Evolutionary conservation across 1,140 invertebrate genomes (phyloP), one percentile per base, ranked within the genome.

Genomic region (Drosophila ironensis): DNA sequence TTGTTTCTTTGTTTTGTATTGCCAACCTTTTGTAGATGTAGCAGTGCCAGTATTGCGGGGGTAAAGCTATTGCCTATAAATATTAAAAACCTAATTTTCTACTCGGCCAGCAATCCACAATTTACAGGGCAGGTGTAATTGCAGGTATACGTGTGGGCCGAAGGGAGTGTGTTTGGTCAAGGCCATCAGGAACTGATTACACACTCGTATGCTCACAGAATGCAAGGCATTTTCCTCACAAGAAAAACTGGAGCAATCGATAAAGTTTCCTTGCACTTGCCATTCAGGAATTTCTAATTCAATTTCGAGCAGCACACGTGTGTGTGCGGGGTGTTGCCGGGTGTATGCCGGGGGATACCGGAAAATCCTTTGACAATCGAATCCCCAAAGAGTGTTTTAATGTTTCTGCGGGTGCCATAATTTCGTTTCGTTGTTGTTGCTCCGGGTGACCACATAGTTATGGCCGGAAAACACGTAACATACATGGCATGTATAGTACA

Each of bases 71-170:
- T 33, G n/a, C 16, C 46, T 28, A 71, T 71, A 61, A 71, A 71
- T 71, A 71, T 71, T 71, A 50, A 71, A 71, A 41, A 30, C n/a
- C 66, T 60, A 61, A 71, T 71, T 70, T 70, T 25, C 25, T 19
- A 12, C 9, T 33, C 11, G 30, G 6, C 30, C 30, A 12, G 11
- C 20, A 28, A 17, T 16, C 33, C 7, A 22, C 20, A 3, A 7
- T 5, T 33, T 5, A 33, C 48, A 16, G n/a, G 14, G 12, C 54
- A 38, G 56, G 42, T 60, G 56, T 60, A 44, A 44, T 33, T 63
- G 57, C 45, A 9, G 41, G 20, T 25, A 22, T 12, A 9, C 20
- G 24, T 37, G 27, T 37, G 33, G 12, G 6, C 9, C 5, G n/a
- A n/a, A n/a, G 25, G 2, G 54, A 47, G 28, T 40, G 27, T 27